Evolutionary conservation across 2,113 vertebrate species (phyloP), one percentile per base, ranked within the genome.

Genomic region (Dipodomys merriami): DNA sequence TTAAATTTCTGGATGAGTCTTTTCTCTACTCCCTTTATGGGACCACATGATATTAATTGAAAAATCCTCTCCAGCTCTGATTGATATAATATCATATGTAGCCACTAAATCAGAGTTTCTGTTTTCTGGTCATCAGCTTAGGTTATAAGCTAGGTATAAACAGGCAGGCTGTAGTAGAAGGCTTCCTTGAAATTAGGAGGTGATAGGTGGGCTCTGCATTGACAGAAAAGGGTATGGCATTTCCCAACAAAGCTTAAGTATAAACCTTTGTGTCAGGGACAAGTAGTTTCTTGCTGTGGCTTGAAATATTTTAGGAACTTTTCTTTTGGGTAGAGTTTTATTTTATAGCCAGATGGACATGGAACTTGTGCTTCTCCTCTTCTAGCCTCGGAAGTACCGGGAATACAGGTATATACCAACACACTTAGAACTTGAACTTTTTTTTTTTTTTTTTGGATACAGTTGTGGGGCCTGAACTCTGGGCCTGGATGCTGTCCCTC

Each of bases 241-340:
- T 83, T 74, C 71, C 60, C 80, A 23, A 20, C 82, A 82, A 81
- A 85, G 87, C 29, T 49, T 72, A 57, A 68, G 33, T 68, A 33
- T 2, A 87, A 84, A 16, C 82, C 72, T 80, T 62, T 89, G 49
- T 90, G 33, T 79, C 71, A 64, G 29, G 44, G 23, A 39, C n/a
- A 84, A 73, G 68, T 84, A 44, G 23, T 92, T 86, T 86, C 91
- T 89, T 91, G 71, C 60, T 83, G 13, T 86, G 49, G 7, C 44
- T 76, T 90, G 77, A 84, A 93, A 3, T 67, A 71, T 79, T 95
- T 90, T 33, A 86, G 74, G 80, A 76, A 95, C 18, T 69, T 91
- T 62, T 29, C 3, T 30, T 25, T n/a, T 12, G 25, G 35, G 29
- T 19, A 46, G 4, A 29, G 5, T 76, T 12, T 76, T 29, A 46